Evolutionary conservation across 2,888 invertebrate species (phyloP), one percentile per base, ranked within the genome.

Genomic region (Caenorhabditis sp.): DNA sequence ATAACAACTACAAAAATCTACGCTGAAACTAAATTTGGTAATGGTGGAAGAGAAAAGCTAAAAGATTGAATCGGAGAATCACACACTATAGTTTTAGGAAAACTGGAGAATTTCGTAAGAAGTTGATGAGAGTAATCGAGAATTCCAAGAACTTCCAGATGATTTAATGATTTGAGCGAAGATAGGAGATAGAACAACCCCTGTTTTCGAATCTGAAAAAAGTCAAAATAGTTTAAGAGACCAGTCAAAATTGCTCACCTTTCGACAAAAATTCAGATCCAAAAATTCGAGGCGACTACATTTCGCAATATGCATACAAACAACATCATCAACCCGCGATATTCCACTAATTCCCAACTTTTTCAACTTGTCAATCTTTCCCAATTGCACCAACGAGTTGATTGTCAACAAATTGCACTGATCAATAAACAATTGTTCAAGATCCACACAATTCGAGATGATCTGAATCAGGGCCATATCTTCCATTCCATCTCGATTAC

Each of bases 91-190:
- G 66, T 69, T 27, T 69, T 66, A 23, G 67, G 72, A 31, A 59
- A 62, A 23, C 36, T 51, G 4, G 62, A 23, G 10, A 53, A 26
- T 23, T 60, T 57, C 1, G 66, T n/a, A 21, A 73, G 59, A n/a
- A 73, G 43, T 49, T 69, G 65, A 62, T 73, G 73, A 37, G 69
- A 69, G 37, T 73, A 73, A 23, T 58, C 68, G 50, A 65, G 62
- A 23, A 73, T 73, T 51, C 73, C 73, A 24, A 73, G 69, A 10
- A 73, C 73, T 69, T 73, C 73, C 0, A 73, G 60, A 55, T 69
- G 73, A 2, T 62, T 23, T 6, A 73, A 59, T 6, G 27, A 26
- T 0, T 36, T 62, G n/a, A 73, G 50, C 26, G 65, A 62, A 0
- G 68, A 62, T 3, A 73, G 65, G 21, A 73, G 43, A 27, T 53